Conservation (phyloP, 2,888 invertebrate species). For the Thereva unica region DNA sequence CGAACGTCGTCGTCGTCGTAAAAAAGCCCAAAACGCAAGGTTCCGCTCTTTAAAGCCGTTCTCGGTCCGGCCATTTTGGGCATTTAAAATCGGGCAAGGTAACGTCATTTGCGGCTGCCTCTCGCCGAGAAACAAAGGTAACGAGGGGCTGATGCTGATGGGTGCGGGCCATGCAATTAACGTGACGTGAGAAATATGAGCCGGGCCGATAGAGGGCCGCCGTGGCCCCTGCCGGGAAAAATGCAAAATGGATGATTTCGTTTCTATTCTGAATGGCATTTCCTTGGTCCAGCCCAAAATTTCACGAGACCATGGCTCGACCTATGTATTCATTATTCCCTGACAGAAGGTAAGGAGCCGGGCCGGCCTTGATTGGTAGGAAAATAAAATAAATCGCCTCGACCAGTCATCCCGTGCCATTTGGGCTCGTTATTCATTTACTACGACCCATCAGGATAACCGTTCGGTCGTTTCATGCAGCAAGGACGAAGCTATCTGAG, state of each 20-base stretch:
- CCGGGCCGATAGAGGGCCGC: slow-evolving; percentile 20
- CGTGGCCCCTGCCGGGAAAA: slow-evolving; percentile 6
- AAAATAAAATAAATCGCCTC: too few relatives aligned
- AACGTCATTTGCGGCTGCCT: neutral
- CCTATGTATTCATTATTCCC: too few relatives aligned
- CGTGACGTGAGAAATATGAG: slow-evolving; percentile 30
- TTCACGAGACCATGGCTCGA: too few relatives aligned
- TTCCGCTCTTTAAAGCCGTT: neutral
- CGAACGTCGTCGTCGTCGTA: too few relatives aligned
- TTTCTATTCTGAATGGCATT: slow-evolving; percentile 1
- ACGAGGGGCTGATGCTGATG: slow-evolving; percentile 17
- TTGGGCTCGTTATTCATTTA: neutral
- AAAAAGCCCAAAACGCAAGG: slow-evolving; percentile 1
- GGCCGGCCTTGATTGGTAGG: too few relatives aligned
- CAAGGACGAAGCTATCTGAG: slow-evolving; percentile 20
- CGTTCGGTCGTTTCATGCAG: slow-evolving; percentile 1
- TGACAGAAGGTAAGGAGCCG: too few relatives aligned
- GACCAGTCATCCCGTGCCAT: neutral
- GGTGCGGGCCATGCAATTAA: slow-evolving; percentile 22
- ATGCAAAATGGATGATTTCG: slow-evolving; percentile 20
- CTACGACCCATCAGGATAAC: neutral
- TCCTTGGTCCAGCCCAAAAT: slow-evolving; percentile 13
- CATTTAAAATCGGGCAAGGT: neutral
- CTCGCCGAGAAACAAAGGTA: slow-evolving; percentile 9
- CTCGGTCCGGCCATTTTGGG: neutral